Base-by-base conservation (phyloP, 2,888 invertebrate genomes). In the Euplagia quadripunctaria region DNA sequence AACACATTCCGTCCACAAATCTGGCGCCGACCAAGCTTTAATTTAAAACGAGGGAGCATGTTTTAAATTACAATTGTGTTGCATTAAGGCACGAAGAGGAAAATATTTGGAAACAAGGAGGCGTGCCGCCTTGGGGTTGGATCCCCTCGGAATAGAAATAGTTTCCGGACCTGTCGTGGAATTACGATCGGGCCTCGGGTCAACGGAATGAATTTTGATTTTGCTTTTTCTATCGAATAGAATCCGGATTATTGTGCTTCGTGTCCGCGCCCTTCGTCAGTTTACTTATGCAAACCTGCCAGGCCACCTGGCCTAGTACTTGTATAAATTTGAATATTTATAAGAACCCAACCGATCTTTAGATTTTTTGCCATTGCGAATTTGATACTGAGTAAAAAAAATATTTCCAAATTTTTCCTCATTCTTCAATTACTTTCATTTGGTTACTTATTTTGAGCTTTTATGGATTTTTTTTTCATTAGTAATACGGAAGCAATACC, bases 201-300 rank as follows among this genome's bases (percentile, higher is more conserved):
- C 93, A 93, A 87, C 88, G 90, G 91, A 93, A 94, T 94, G 94
- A 94, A 94, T 94, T 94, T 93, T 92, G 93, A 94, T 94, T 94
- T 91, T 89, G 92, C 88, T 92, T 92, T 94, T 93, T 92, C 93
- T 90, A 93, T 93, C 83, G 88, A 84, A 82, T 80, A 72, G 75
- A 85, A 87, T 81, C 79, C 80, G 90, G 91, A 91, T 92, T 93
- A 92, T 91, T 88, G 88, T 88, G 85, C 84, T 84, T 82, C 73
- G 77, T 87, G 88, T 87, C 87, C 85, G 84, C 85, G 78, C 88
- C 87, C 82, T 79, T 77, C 79, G 79, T 75, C 75, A 80, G 88
- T 88, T 90, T 90, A 90, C 89, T 91, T 91, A 91, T 91, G 90
- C 89, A 91, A 89, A 89, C 88, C 84, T 86, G 85, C 88, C 85